Percentiles rank a stretch among this genome's conserved stretches.
Conservation (phyloP, 2,888 invertebrate species). For the Morpho helenor region DNA sequence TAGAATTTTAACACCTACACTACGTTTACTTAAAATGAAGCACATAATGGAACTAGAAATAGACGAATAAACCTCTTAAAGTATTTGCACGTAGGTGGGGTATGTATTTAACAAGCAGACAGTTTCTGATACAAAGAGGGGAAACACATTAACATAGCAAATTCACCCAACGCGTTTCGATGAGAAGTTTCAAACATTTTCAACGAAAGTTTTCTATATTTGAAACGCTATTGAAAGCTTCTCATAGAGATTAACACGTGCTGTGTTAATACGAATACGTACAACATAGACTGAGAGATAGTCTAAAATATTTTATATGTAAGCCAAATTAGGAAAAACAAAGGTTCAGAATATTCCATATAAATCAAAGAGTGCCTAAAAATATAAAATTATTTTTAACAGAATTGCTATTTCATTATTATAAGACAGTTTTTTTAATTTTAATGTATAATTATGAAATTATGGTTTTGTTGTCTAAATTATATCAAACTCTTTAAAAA, state of each 20-base stretch:
- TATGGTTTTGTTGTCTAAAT: no score
- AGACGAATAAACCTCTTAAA: slow-evolving; percentile 26
- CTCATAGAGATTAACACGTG: slow-evolving; percentile 68
- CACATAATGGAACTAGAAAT: background rate
- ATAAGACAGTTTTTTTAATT: no score
- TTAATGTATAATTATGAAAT: no score
- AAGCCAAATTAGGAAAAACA: no score
- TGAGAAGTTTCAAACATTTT: slow-evolving; percentile 71
- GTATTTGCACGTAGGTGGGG: slow-evolving; percentile 17
- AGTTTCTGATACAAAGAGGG: slow-evolving; percentile 64
- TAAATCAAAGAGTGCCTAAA: no score
- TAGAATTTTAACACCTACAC: background rate
- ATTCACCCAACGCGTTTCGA: slow-evolving; percentile 50
- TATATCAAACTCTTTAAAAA: no score
- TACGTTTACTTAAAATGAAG: background rate
- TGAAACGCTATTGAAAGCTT: slow-evolving; percentile 73
- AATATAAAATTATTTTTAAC: no score
- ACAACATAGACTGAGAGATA: slow-evolving; percentile 35
- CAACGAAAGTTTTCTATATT: slow-evolving; percentile 72
- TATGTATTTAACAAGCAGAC: slow-evolving; percentile 54
- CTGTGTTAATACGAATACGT: slow-evolving; percentile 55
- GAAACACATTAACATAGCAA: slow-evolving; percentile 74
- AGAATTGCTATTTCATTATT: no score
- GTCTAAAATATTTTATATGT: background rate
- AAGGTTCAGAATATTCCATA: no score